Percentiles rank a stretch among this genome's conserved stretches.
phyloP scores from a whole-genome alignment of 2,113 vertebrate species.

The cattle (Bos taurus) region ARS-UCD2.0 NC_037352.1:33180501-33181000 shows the following conservation, averaged over 20 bases:
- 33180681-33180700: not conserved
- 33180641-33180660: not conserved
- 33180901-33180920: too few relatives aligned
- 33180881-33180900: not conserved
- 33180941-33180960: not conserved
- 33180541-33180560: constrained; percentile 79
- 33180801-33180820: not conserved
- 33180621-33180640: not conserved
- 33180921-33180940: not conserved
- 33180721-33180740: not conserved
- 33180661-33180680: not conserved
- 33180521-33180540: not conserved
- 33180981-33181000: rapidly evolving
- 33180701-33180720: not conserved
- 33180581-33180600: not conserved
- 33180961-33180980: not conserved
- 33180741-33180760: not conserved
- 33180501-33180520: not conserved
- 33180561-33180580: constrained; percentile 67
- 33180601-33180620: not conserved
- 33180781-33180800: not conserved
- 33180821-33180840: not conserved
- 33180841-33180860: not conserved
- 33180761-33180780: not conserved
- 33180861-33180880: not conserved